phyloP scores from a whole-genome alignment of 2,888 invertebrate genomes.

The Netelia fuscicornis region DNA sequence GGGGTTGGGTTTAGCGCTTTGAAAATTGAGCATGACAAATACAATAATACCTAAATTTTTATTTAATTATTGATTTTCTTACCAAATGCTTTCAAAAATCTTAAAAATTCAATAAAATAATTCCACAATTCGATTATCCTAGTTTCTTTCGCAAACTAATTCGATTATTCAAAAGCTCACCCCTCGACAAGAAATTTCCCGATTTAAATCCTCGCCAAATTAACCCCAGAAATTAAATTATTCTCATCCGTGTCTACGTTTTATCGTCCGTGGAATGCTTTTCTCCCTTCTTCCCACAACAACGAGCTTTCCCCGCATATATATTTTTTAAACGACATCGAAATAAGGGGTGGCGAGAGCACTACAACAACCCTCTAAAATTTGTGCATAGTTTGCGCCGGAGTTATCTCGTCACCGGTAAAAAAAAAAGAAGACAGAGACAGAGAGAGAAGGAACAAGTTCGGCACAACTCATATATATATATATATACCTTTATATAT shows the following conservation, averaged over 20 bases:
- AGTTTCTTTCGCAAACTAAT: not conserved
- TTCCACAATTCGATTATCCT: too few species aligned
- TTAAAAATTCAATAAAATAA: too few species aligned
- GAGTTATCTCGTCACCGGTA: constrained; percentile 19
- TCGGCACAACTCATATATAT: not conserved
- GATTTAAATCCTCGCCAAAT: too few species aligned
- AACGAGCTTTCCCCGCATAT: too few species aligned
- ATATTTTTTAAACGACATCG: too few species aligned
- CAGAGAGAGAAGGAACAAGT: not conserved
- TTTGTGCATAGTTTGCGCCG: constrained; percentile 27
- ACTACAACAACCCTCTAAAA: not conserved
- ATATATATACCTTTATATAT: not conserved
- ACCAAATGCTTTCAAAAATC: not conserved
- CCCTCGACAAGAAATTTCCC: too few species aligned
- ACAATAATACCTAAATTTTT: too few species aligned
- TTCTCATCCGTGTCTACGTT: too few species aligned
- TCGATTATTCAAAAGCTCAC: not conserved
- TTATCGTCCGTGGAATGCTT: too few species aligned
- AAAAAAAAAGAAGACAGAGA: not conserved
- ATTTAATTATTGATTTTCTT: not conserved
- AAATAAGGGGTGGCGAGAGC: not conserved
- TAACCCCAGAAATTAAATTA: too few species aligned
- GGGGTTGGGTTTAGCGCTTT: not conserved
- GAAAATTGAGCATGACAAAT: too few species aligned
- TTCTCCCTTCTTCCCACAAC: too few species aligned